Conservation (phyloP, 2,113 vertebrate species). For the Dromiciops gliroides region DNA sequence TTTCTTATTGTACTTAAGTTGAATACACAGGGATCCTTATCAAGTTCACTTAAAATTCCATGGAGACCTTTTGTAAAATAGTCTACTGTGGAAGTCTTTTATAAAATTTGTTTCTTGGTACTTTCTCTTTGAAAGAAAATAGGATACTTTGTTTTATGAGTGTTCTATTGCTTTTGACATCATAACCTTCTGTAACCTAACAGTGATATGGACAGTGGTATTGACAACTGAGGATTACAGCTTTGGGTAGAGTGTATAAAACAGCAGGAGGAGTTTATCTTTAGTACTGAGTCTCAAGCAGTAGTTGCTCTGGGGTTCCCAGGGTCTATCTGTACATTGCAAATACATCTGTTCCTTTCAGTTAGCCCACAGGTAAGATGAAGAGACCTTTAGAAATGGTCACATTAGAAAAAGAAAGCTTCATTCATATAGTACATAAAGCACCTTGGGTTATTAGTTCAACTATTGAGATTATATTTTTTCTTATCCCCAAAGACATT, state of each 20-base stretch:
- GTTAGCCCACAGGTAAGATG: background rate
- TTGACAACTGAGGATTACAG: background rate
- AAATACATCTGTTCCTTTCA: background rate
- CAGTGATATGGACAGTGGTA: background rate
- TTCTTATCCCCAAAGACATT: background rate
- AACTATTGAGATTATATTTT: background rate
- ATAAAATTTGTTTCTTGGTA: background rate
- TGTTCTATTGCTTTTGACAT: slow-evolving; percentile 40
- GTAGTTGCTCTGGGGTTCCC: background rate
- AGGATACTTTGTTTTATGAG: slow-evolving; percentile 49
- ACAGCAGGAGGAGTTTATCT: background rate
- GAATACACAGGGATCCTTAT: background rate
- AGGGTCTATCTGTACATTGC: background rate
- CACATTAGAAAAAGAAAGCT: background rate
- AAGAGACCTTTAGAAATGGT: background rate
- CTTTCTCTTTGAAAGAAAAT: slow-evolving; percentile 47
- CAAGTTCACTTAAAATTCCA: slow-evolving; percentile 48
- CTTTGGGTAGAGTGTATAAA: slow-evolving; percentile 29
- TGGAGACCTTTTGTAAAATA: slow-evolving; percentile 23
- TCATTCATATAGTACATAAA: background rate
- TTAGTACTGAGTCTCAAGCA: background rate
- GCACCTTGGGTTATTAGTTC: background rate
- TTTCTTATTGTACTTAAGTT: slow-evolving; percentile 40
- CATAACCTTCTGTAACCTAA: background rate
- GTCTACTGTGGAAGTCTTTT: slow-evolving; percentile 52